These are phyloP conservation scores for Stylophora pistillata DNA, from an alignment of 64 coral and sea anemone genomes.

Conservation along the genomic window DNA sequence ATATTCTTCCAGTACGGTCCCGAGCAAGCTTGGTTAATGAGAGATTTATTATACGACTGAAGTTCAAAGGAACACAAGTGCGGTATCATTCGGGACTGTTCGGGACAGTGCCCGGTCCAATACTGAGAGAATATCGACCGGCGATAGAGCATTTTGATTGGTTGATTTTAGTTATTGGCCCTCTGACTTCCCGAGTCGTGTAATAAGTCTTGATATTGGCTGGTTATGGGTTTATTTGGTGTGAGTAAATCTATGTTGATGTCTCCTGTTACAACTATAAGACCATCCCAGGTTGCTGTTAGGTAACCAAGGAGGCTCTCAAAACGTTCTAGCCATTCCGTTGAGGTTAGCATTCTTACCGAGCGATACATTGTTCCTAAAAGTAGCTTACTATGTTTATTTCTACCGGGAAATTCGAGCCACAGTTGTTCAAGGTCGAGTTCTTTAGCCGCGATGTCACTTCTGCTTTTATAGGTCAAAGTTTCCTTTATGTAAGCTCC, in stretches of 20 bases:
- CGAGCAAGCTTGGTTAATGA: too few relatives aligned
- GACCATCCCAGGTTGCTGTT: slow-evolving; percentile 38
- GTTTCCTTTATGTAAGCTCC: slow-evolving; percentile 8
- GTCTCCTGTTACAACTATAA: slow-evolving; percentile 41
- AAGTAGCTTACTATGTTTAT: slow-evolving; percentile 28
- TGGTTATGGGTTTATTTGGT: not conserved
- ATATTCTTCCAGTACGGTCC: too few relatives aligned
- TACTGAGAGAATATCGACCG: too few relatives aligned
- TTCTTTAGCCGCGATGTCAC: not conserved
- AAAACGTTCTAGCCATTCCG: slow-evolving; percentile 25
- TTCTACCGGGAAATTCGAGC: slow-evolving; percentile 22
- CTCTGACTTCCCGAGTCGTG: too few relatives aligned
- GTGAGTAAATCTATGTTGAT: slow-evolving; percentile 7
- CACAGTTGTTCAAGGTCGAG: not conserved
- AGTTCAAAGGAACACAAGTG: too few relatives aligned
- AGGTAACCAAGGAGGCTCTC: slow-evolving; percentile 33
- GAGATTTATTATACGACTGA: too few relatives aligned
- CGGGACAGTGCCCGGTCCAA: too few relatives aligned
- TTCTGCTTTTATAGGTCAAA: not conserved
- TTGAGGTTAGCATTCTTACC: not conserved
- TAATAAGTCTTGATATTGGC: slow-evolving; percentile 13
- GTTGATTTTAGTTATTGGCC: too few relatives aligned
- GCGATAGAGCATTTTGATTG: too few relatives aligned
- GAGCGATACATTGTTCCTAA: slow-evolving; percentile 22
- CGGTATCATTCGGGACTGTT: too few relatives aligned